Evolutionary conservation across 2,888 invertebrate genomes (phyloP), one percentile per base, ranked within the genome.

Genomic region (Sericinus montela): DNA sequence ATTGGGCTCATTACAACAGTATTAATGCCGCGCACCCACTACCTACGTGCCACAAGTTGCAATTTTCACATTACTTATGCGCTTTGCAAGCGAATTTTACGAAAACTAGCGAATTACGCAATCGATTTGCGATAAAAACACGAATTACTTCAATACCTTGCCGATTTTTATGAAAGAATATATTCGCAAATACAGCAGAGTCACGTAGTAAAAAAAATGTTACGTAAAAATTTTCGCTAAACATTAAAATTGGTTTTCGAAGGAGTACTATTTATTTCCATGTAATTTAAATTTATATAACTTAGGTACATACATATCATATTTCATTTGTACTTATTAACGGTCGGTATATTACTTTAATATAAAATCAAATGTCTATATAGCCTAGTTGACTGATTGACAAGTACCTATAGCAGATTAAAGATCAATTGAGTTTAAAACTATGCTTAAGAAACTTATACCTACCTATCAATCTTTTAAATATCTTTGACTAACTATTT

Each of bases 201-300:
- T 32, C 50, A 50, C 50, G 50, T 50, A 50, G 23, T 45, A 32
- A 50, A 45, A 48, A 49, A 50, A n/a, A n/a, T n/a, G 37, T 44
- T 35, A 39, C 42, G 37, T 36, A 2, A 35, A 41, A 47, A 30
- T 13, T 36, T 29, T 28, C 10, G 13, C 8, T 11, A 10, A 35
- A 19, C 14, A 29, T 40, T 9, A 16, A 47, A 46, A 40, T 35
- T 13, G 15, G 19, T 5, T 23, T 13, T 25, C 11, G 10, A 32
- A 32, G 32, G 6, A 32, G 13, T 13, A 6, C 6, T 11, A 1
- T 25, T 25, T 1, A 25, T 25, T 25, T 25, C 7, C 25, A 25
- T 25, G 8, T 6, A 25, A n/a, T n/a, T n/a, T n/a, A n/a, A n/a
- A n/a, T n/a, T n/a, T n/a, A n/a, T n/a, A n/a, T n/a, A n/a, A n/a